Conservation (phyloP, 1,140 invertebrate species). For the honey bee (Apis mellifera) region DNA sequence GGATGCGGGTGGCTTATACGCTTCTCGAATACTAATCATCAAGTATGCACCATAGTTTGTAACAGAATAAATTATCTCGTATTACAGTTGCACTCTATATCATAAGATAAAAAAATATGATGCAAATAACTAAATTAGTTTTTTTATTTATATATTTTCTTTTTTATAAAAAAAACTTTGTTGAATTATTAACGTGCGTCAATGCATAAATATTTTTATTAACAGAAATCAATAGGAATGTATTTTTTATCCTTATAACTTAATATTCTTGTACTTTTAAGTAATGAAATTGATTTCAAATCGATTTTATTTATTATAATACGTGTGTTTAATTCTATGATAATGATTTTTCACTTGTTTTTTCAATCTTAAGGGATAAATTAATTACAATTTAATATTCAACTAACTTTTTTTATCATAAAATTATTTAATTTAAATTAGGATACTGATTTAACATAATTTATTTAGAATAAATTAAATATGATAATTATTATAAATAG, state of each 20-base stretch:
- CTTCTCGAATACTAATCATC: constrained; percentile 40
- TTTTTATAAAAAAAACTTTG: not conserved
- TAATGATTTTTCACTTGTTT: too few relatives aligned
- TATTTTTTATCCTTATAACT: not conserved
- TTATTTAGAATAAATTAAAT: too few relatives aligned
- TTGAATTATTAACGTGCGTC: too few relatives aligned
- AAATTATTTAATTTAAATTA: too few relatives aligned
- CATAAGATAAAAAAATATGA: not conserved
- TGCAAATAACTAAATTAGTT: not conserved
- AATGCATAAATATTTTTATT: not conserved
- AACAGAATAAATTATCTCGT: constrained; percentile 22
- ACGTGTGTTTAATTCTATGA: too few relatives aligned
- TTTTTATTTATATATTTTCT: not conserved
- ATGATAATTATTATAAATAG: too few relatives aligned
- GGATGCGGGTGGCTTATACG: constrained; percentile 10
- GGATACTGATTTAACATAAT: too few relatives aligned
- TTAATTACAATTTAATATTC: too few relatives aligned
- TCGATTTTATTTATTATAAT: not conserved
- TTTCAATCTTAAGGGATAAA: too few relatives aligned
- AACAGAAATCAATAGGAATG: not conserved
- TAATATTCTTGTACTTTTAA: too few relatives aligned
- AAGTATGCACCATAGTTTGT: not conserved
- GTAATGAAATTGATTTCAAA: not conserved
- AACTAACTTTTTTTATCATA: too few relatives aligned
- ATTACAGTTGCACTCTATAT: not conserved